These are phyloP conservation scores for Campaea margaritaria DNA, from an alignment of 2,888 invertebrate species.

Conservation along the genomic window DNA sequence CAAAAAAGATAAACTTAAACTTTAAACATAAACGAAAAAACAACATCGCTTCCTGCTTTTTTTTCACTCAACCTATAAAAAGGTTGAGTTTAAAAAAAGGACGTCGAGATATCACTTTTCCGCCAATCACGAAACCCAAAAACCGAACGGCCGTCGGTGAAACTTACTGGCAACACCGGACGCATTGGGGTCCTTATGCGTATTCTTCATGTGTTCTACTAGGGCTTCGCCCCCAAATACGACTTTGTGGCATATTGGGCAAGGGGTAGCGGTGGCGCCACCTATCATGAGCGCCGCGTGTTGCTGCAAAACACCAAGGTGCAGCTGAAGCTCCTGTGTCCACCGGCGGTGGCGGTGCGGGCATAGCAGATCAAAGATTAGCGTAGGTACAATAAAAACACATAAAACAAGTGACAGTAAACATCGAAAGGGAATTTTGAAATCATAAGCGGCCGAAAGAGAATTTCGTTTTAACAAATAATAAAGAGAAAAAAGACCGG, in stretches of 20 bases:
- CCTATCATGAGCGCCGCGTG: constrained; percentile 96
- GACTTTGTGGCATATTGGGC: constrained; percentile 97
- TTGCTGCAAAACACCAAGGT: constrained; percentile 98
- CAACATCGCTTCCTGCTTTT: constrained; percentile 20
- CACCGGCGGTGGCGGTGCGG: constrained; percentile 75
- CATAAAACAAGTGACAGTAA: constrained; percentile 51
- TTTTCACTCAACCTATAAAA: constrained; percentile 32
- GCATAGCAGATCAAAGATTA: constrained; percentile 81
- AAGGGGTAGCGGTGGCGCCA: constrained; percentile 95
- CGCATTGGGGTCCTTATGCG: constrained; percentile 96
- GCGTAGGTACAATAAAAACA: constrained; percentile 66
- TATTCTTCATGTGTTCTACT: constrained; percentile 98
- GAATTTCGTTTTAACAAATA: constrained; percentile 60
- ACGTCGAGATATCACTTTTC: constrained; percentile 45
- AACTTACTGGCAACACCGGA: constrained; percentile 95
- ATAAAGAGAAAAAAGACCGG: too few species aligned
- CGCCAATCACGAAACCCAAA: constrained; percentile 41
- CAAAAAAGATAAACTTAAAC: constrained; percentile 31
- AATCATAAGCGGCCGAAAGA: constrained; percentile 57
- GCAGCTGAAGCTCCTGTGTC: constrained; percentile 93
- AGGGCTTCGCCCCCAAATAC: constrained; percentile 96
- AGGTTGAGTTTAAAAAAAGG: constrained; percentile 34
- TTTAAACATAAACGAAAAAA: constrained; percentile 10
- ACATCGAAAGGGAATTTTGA: constrained; percentile 66
- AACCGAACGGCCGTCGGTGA: constrained; percentile 38